Evolutionary conservation across 2,888 invertebrate genomes (phyloP).

Genomic region (Thereva unica): DNA sequence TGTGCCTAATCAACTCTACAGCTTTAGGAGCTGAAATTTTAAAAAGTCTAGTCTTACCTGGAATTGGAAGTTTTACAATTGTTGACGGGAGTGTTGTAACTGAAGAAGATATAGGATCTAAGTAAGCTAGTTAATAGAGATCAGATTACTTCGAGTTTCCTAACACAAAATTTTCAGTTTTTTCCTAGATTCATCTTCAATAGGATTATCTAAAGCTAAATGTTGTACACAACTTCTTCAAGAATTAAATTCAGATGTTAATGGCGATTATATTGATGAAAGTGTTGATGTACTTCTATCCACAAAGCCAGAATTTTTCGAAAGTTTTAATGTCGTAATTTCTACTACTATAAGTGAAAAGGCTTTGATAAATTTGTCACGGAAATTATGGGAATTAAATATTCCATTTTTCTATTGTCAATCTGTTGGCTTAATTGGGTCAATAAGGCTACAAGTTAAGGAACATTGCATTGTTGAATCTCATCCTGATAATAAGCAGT

Average conservation of each 20-base stretch:
- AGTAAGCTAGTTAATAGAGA: constrained; percentile 64
- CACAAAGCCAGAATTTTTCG: constrained; percentile 87
- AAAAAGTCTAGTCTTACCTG: constrained; percentile 93
- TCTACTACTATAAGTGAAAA: constrained; percentile 55
- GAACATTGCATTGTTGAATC: constrained; percentile 88
- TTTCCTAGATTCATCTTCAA: constrained; percentile 80
- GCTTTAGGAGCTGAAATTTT: constrained; percentile 93
- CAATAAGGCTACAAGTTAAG: constrained; percentile 81
- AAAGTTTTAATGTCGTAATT: constrained; percentile 79
- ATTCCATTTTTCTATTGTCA: constrained; percentile 86
- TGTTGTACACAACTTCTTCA: constrained; percentile 79
- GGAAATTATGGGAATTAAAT: constrained; percentile 80
- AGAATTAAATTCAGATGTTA: constrained; percentile 91
- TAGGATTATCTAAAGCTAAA: constrained; percentile 84
- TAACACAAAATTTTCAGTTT: constrained; percentile 65
- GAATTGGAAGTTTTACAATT: constrained; percentile 89
- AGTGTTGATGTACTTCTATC: constrained; percentile 80
- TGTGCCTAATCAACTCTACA: constrained; percentile 92
- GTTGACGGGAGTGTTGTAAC: constrained; percentile 82
- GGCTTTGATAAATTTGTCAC: constrained; percentile 71
- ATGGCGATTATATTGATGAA: constrained; percentile 91
- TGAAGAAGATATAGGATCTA: constrained; percentile 91
- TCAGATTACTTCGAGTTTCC: constrained; percentile 1
- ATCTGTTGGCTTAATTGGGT: constrained; percentile 91
- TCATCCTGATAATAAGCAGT: constrained; percentile 89